Evolutionary conservation across 2,797 vertebrate genomes (phyloP).

Genomic region (Kryptopterus vitreolus): DNA sequence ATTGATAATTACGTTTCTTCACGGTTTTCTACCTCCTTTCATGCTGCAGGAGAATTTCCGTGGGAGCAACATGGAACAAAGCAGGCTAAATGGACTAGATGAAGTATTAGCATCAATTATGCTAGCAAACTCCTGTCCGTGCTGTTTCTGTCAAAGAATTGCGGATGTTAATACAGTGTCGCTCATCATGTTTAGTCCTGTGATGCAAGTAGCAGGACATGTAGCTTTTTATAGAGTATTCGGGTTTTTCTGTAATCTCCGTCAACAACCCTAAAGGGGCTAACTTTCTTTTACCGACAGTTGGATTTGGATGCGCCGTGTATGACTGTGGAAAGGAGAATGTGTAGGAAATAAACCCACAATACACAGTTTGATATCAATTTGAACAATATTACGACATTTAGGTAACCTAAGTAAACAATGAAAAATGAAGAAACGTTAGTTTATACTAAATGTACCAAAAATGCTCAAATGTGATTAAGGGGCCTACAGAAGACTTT

Average conservation of each 20-base stretch:
- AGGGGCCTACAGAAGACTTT: too few species aligned
- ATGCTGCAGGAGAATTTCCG: background rate
- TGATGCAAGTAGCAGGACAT: too few species aligned
- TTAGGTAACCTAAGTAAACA: too few species aligned
- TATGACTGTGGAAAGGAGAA: background rate
- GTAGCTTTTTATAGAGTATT: background rate
- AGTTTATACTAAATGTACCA: too few species aligned
- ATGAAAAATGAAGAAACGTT: too few species aligned
- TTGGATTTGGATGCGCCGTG: background rate
- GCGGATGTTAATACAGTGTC: background rate
- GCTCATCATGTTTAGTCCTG: background rate
- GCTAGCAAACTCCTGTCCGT: background rate
- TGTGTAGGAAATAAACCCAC: too few species aligned
- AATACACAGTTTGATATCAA: too few species aligned
- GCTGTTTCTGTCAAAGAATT: background rate
- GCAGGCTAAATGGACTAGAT: constrained; percentile 5
- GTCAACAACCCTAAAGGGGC: background rate
- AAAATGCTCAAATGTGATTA: too few species aligned
- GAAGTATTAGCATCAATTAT: constrained; percentile 12
- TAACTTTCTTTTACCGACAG: background rate
- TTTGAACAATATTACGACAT: too few species aligned
- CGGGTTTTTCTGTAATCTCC: background rate
- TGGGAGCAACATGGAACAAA: background rate
- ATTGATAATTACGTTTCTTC: constrained; percentile 17
- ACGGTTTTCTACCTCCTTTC: constrained; percentile 11